A percentile compares a stretch with the other conserved stretches of the same genome.
These are phyloP conservation scores for Ennomos quercinarius DNA, from an alignment of 2,888 invertebrate species.

Conservation along the genomic window DNA sequence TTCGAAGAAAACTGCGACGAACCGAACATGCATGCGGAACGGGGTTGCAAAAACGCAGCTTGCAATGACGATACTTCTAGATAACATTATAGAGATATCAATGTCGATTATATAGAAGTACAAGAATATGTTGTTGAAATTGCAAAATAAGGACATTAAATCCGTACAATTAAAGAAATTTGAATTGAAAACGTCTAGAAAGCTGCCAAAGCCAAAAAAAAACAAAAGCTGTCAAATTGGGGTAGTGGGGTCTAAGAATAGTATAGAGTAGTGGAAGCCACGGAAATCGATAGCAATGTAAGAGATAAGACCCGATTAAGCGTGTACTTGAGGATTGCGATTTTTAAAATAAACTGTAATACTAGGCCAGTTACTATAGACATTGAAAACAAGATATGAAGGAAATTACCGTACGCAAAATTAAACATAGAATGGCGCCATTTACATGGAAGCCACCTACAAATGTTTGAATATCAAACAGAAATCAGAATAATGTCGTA, in stretches of 20 bases:
- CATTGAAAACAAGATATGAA: constrained; percentile 8
- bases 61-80: constrained; percentile 15
- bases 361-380: constrained; percentile 16
- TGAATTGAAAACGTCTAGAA: no score
- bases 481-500: no score
- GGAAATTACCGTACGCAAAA: constrained; percentile 4
- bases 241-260: constrained; percentile 13
- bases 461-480: no score
- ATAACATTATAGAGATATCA: no score
- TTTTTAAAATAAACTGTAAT: constrained; percentile 14
- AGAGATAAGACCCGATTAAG: constrained; percentile 24
- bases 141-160: no score
- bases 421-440: not conserved
- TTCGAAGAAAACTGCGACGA: constrained; percentile 71
- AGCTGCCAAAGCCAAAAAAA: no score
- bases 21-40: constrained; percentile 59
- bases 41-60: constrained; percentile 44
- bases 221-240: not conserved
- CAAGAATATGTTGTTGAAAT: no score
- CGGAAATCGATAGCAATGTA: constrained; percentile 18
- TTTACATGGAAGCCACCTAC: not conserved
- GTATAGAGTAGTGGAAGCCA: constrained; percentile 24
- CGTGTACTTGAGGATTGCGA: constrained; percentile 22
- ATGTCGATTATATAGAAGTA: not conserved
- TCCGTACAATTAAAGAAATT: no score